A percentile compares a stretch with the other conserved stretches of the same genome.
phyloP scores from a whole-genome alignment of 2,797 vertebrate genomes.

The Fistularia commersonii region DNA sequence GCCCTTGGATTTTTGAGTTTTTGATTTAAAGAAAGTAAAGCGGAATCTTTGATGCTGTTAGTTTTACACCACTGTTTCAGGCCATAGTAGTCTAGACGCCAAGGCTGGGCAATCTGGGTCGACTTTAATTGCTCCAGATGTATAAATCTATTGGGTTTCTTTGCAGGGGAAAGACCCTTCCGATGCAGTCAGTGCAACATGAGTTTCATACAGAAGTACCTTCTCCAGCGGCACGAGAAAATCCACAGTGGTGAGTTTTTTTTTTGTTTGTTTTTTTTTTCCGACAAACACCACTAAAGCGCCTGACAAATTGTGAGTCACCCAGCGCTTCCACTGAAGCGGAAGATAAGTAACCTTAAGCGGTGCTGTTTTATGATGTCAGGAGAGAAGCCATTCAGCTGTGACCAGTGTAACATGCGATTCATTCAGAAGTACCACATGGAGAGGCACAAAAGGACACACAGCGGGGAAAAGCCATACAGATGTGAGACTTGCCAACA shows the following conservation, averaged over 20 bases:
- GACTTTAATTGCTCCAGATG: no score
- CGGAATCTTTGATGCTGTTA: no score
- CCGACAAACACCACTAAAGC: no score
- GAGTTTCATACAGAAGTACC: slow-evolving; percentile 99
- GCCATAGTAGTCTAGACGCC: no score
- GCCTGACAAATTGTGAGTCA: no score
- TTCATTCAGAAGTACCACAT: slow-evolving; percentile 99
- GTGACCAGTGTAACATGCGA: slow-evolving; percentile 99
- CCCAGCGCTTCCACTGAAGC: neutral
- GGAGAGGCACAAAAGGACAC: slow-evolving; percentile 98
- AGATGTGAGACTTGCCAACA: slow-evolving; percentile 99
- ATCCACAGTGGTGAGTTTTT: slow-evolving; percentile 93
- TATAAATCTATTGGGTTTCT: neutral
- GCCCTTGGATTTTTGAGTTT: no score
- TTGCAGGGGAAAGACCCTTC: slow-evolving; percentile 91
- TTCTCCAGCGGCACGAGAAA: slow-evolving; percentile 96
- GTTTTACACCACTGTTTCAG: no score
- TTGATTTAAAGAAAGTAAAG: no score
- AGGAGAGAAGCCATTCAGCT: slow-evolving; percentile 98
- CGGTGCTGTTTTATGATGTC: neutral
- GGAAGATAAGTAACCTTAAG: slow-evolving; percentile 3
- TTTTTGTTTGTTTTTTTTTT: no score
- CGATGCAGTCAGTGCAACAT: slow-evolving; percentile 98
- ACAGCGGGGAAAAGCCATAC: slow-evolving; percentile 99
- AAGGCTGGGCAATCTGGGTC: no score